phyloP scores from a whole-genome alignment of 2,797 vertebrate genomes.

The Sebastes trivittatus region DNA sequence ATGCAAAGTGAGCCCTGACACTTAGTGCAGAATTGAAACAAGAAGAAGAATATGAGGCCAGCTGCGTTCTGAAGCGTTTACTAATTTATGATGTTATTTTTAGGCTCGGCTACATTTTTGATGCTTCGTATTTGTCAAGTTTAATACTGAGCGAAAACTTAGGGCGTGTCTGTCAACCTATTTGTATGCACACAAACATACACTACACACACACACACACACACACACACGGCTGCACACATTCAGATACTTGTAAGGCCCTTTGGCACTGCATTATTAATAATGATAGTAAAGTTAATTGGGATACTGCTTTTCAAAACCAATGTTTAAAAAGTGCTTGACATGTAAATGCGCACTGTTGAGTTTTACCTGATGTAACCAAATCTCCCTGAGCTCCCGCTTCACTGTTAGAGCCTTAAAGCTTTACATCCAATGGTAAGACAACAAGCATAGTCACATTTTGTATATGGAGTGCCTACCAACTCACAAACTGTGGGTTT shows the following conservation, averaged over 20 bases:
- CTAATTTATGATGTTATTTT: conserved; percentile 81
- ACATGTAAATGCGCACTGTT: neutral
- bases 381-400: neutral
- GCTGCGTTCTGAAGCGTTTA: conserved; percentile 57
- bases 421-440: neutral
- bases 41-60: conserved; percentile 48
- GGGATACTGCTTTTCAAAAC: neutral
- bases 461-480: no score
- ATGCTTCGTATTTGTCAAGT: conserved; percentile 75
- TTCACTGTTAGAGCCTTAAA: neutral
- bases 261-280: neutral
- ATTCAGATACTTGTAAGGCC: neutral
- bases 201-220: neutral
- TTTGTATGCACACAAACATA: conserved; percentile 2
- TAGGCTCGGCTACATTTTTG: conserved; percentile 74
- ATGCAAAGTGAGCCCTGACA: conserved; percentile 20
- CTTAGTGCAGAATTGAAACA: conserved; percentile 23
- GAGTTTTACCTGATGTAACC: conserved; percentile 8
- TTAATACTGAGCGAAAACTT: conserved; percentile 63
- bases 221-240: neutral
- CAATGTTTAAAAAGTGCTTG: neutral
- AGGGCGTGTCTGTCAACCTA: conserved; percentile 49
- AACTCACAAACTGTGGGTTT: no score
- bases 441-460: neutral
- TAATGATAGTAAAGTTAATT: neutral